Base-by-base conservation (phyloP, 2,113 vertebrate species). In the Equus przewalskii region DNA sequence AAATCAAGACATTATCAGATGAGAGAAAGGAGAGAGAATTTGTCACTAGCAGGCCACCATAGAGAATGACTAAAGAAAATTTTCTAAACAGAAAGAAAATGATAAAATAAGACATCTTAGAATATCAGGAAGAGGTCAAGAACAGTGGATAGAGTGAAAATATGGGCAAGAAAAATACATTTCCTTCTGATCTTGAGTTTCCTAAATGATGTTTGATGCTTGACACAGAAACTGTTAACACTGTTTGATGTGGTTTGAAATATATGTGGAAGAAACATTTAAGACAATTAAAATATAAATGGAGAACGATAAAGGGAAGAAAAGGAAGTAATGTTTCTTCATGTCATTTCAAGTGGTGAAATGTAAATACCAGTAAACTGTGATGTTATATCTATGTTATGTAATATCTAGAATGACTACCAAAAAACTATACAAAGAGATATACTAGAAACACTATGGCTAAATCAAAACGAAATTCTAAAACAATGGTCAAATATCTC, bases 201-300 rank as follows among this genome's bases (percentile, higher is more conserved):
- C 72, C 64, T 89, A 76, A 72, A 9, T 44, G 76, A 73, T 33
- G 16, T 70, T 83, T 44, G 33, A 24, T 85, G 33, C n/a, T 16
- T 49, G 44, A 70, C 80, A 69, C 76, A 88, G 33, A 92, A 82
- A 82, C 60, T 58, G 18, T 67, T 67, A 75, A 58, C 28, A 33
- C 30, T 54, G 41, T 76, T 79, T 79, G 72, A 41, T 73, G 62
- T 76, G n/a, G 46, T 56, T 69, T 96, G 49, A 90, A 85, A 80
- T 11, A 18, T 49, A 72, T n/a, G 16, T 41, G 41, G 36, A 64
- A n/a, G 54, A 90, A 85, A 84, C 79, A 72, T 64, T 79, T 64
- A 90, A 90, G 80, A 79, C 30, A 90, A 75, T 89, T 82, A 44
- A 69, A 30, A 69, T 91, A 70, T 44, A 79, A 85, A 78, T 36